These are phyloP conservation scores for Thamnophis elegans DNA, from an alignment of 2,797 vertebrate species.

Conservation along the genomic window DNA sequence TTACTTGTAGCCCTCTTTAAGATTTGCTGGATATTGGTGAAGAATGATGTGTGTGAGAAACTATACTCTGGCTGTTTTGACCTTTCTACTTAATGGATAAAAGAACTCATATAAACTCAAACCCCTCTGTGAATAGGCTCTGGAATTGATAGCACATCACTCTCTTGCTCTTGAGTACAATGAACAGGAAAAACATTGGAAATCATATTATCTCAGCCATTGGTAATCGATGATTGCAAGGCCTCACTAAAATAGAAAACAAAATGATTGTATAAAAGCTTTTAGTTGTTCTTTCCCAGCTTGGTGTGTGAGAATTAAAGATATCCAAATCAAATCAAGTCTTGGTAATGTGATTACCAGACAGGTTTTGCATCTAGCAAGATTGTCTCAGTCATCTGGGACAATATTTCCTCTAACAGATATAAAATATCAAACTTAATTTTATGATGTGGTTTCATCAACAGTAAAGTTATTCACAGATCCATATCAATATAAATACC, in stretches of 20 bases:
- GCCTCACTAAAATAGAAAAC: not conserved
- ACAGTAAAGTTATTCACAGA: not conserved
- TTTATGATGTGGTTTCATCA: not conserved
- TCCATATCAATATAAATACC: not conserved
- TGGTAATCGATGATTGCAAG: not conserved
- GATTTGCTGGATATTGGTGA: not conserved
- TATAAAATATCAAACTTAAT: not conserved
- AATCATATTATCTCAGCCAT: not conserved
- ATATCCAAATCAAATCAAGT: not conserved
- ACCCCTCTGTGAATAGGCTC: not conserved
- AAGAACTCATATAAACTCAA: not conserved
- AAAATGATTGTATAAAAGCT: not conserved
- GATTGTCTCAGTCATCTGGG: not conserved
- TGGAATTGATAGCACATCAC: not conserved
- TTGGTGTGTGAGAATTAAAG: not conserved
- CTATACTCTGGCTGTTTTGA: not conserved
- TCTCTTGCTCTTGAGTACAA: not conserved
- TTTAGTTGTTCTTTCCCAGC: not conserved
- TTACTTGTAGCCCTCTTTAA: not conserved
- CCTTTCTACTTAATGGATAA: not conserved
- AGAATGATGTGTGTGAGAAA: not conserved
- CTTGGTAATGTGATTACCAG: not conserved
- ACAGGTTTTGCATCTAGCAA: not conserved
- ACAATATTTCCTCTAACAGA: not conserved
- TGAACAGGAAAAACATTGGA: not conserved